Percentiles rank a stretch among this genome's conserved stretches.
Evolutionary conservation across 1,140 invertebrate species (phyloP).

Genomic region (Atopsyche davidsoni): DNA sequence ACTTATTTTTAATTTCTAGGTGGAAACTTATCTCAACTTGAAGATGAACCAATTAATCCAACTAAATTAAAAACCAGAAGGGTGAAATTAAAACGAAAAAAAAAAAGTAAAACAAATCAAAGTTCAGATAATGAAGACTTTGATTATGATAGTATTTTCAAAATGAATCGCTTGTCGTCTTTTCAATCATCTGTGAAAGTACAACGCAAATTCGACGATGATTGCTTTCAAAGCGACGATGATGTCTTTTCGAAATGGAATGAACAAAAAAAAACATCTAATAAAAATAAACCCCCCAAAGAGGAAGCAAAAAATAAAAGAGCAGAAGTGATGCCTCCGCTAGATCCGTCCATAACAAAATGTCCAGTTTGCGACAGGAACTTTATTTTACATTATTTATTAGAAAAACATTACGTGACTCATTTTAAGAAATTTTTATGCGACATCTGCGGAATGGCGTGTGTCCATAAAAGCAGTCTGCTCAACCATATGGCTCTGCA

Average conservation of each 20-base stretch:
- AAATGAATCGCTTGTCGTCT: too few relatives aligned
- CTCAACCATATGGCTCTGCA: neutral
- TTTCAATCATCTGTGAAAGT: too few relatives aligned
- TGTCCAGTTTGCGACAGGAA: slow-evolving; percentile 6
- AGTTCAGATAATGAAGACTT: neutral
- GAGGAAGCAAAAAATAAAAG: neutral
- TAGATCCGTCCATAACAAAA: neutral
- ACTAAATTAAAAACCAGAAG: neutral
- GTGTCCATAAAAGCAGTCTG: neutral
- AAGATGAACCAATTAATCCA: neutral
- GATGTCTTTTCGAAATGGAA: neutral
- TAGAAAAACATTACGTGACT: neutral
- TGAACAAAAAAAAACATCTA: neutral
- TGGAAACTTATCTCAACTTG: too few relatives aligned
- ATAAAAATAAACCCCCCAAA: neutral
- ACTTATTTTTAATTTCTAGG: neutral
- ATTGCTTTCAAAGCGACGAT: neutral
- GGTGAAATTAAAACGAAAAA: neutral
- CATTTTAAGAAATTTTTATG: slow-evolving; percentile 5
- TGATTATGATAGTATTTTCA: neutral
- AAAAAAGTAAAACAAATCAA: neutral
- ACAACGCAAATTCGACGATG: too few relatives aligned
- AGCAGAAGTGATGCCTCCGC: neutral
- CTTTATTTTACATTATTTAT: neutral
- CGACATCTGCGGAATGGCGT: neutral